Base-by-base conservation (phyloP, 2,113 vertebrate species). In the Xenopus borealis region DNA sequence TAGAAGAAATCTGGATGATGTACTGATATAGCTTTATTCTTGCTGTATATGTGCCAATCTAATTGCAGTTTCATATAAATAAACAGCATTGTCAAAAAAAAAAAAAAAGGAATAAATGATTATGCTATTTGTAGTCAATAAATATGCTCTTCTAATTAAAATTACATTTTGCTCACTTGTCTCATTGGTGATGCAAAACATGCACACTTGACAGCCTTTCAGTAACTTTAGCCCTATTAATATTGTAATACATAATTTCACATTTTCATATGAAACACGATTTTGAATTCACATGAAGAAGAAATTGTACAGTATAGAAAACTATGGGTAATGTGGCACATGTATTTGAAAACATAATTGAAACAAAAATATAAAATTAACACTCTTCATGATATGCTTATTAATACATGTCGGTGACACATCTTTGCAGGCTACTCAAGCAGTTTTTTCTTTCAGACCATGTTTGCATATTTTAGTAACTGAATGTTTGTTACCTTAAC, bases 41-140 rank as follows among this genome's bases (percentile, higher is more conserved):
- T 12, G 10, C 11, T 3, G 11, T 50, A 50, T 50, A 13, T 10
- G 47, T 50, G 47, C 47, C 47, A 50, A 13, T 10, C 10, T 4
- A 40, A 40, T 40, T 40, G 33, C 20, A 61, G 58, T 59, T 67
- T 67, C 5, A 67, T 20, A 50, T 23, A 50, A 50, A 61, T 17
- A 68, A 33, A 52, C 52, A 69, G 23, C 27, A 52, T 50, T 75
- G 57, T 75, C 58, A 75, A 66, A 75, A 59, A n/a, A n/a, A n/a
- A n/a, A n/a, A n/a, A n/a, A n/a, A n/a, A n/a, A n/a, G n/a, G 23
- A 68, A 58, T 65, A 75, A 69, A 53, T 75, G 62, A 75, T 75
- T 75, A 75, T 67, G 67, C 72, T 52, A 69, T 75, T 75, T 75
- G 72, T 69, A 75, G 65, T 75, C 65, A 75, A 69, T 75, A 75